phyloP scores from a whole-genome alignment of 2,113 vertebrate genomes.

The Balaeniceps rex region DNA sequence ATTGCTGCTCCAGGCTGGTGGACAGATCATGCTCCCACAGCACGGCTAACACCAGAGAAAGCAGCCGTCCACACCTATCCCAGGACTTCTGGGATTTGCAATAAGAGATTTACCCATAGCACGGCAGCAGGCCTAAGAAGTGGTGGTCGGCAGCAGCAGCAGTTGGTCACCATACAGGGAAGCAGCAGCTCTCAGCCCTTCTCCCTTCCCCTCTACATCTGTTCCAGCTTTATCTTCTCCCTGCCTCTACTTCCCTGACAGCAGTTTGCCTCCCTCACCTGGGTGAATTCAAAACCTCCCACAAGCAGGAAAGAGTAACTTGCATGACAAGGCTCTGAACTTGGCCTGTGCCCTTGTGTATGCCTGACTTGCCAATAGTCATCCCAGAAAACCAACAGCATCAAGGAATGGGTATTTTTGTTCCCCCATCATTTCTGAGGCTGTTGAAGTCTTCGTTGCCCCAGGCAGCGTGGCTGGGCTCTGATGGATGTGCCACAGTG shows the following conservation, averaged over 20 bases:
- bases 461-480: neutral
- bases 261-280: neutral
- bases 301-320: neutral
- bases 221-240: neutral
- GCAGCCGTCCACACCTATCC: neutral
- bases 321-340: neutral
- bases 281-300: neutral
- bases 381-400: neutral
- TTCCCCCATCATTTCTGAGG: neutral
- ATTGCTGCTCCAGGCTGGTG: neutral
- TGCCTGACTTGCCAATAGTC: neutral
- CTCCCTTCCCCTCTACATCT: neutral
- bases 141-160: neutral
- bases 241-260: neutral
- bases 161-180: neutral
- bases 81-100: neutral
- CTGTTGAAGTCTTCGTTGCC: neutral
- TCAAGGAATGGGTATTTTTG: neutral
- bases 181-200: neutral
- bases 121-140: neutral
- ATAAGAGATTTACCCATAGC: neutral
- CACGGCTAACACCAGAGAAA: neutral
- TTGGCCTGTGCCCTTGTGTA: neutral
- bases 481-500: neutral
- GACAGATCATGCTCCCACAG: neutral